Base-by-base conservation (phyloP, 2,113 vertebrate genomes). In the Cricetomys ansorgei region DNA sequence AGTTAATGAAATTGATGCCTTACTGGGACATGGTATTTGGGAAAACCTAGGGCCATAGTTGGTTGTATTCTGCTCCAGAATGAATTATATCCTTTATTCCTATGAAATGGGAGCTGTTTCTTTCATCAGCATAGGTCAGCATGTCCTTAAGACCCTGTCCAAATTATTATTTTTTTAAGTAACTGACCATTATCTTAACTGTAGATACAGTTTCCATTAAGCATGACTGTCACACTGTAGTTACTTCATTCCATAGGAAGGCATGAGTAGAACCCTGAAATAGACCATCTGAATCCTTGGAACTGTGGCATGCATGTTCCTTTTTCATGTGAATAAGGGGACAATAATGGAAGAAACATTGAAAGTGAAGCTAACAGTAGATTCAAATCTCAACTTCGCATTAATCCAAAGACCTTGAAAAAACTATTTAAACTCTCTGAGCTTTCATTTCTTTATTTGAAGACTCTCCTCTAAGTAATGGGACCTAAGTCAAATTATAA, bases 261-360 rank as follows among this genome's bases (percentile, higher is more conserved):
- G 2, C 17, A 77, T 16, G 59, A 23, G 2, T 27, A 5, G 27
- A 67, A 16, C 2, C 29, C 11, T 53, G 19, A 13, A 27, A 1
- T 25, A 2, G 5, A 15, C 5, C 11, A 29, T 7, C 29, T 34
- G 7, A 37, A 80, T 23, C 53, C 34, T 25, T 57, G 27, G 13
- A 45, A 79, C 7, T 11, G 19, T 50, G 27, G 0, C 37, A 27
- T 6, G 5, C 0, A 10, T 59, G 0, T 64, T 83, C 9, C 25
- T 69, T 72, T 86, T 72, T 81, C 27, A 23, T 2, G 70, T 4
- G 15, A 43, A 21, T 29, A 31, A 27, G 9, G 23, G 7, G 80
- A 3, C 27, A 40, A 9, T 43, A 27, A 29, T 62, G 57, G 7
- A 40, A 81, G 19, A 37, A 1, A 62, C 6, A 43, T 27, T 16